Base-by-base conservation (phyloP, 2,888 invertebrate genomes). In the Patella depressa region DNA sequence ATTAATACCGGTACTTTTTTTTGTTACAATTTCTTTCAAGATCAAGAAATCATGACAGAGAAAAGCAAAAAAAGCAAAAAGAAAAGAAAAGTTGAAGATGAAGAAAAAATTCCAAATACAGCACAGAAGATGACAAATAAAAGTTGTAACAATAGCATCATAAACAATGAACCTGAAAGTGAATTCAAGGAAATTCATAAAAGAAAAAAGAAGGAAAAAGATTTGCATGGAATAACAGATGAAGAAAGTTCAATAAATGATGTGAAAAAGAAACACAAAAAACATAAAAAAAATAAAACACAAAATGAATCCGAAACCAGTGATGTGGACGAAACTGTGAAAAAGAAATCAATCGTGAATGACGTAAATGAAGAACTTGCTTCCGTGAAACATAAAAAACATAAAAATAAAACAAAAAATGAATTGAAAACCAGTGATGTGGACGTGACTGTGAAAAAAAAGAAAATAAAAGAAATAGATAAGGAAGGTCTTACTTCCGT, bases 201-300 rank as follows among this genome's bases (percentile, higher is more conserved):
- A 9, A 45, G 17, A 11, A 45, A 12, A 53, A 15, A 17, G 12
- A 53, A 72, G n/a, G 29, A 24, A 29, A 53, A 69, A 15, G 71
- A 75, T 1, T 55, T 15, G 57, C 15, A 11, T 57, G 74, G 34
- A 78, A 15, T 45, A 45, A 9, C 45, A n/a, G n/a, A 57, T 70
- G 14, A 1, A 17, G 71, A 53, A 17, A 7, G 74, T 19, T 65
- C 17, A 70, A 53, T 29, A 5, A 74, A n/a, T 45, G 11, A 15
- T 59, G n/a, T 71, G 9, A 53, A 72, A 59, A 69, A 24, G 29
- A 57, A 73, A n/a, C 15, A 65, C 34, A 71, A 54, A 53, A 74
- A 79, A 71, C 69, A 70, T 71, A 72, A 79, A 34, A 73, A 24
- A 65, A 70, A 79, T 53, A 65, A 53, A 73, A 29, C 73, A 19